Percentiles rank a stretch among this genome's conserved stretches.
Conservation (phyloP, 2,888 invertebrate species). For the Eurois occulta region DNA sequence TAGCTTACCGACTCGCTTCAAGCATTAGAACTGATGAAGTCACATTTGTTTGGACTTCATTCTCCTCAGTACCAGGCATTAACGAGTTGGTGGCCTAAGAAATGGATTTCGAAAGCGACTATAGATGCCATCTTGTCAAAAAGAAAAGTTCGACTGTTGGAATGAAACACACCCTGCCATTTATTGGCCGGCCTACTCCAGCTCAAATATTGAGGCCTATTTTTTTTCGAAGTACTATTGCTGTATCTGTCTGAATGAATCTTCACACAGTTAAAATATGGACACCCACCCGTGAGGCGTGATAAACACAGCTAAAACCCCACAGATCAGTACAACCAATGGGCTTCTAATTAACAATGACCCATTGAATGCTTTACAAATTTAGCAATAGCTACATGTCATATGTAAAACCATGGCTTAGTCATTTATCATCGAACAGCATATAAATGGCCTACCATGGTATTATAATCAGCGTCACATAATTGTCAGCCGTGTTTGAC, state of each 20-base stretch:
- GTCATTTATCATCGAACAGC: conserved; percentile 25
- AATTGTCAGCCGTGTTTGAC: conserved; percentile 33
- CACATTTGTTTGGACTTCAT: background rate
- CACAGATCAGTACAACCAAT: background rate
- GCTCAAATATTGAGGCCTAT: background rate
- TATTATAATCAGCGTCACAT: conserved; percentile 19
- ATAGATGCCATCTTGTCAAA: background rate
- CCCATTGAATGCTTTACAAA: background rate
- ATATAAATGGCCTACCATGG: conserved; percentile 6
- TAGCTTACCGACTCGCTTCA: background rate
- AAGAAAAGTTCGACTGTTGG: background rate
- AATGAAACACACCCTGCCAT: background rate
- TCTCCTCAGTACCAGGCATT: background rate
- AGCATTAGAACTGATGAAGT: background rate
- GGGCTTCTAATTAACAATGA: background rate
- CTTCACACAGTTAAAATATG: background rate
- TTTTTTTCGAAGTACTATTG: background rate
- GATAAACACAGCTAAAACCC: background rate
- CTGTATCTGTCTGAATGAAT: background rate
- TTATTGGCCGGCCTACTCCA: background rate
- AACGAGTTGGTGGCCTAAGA: background rate
- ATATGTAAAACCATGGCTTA: background rate
- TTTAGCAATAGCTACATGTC: background rate
- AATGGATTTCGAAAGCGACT: background rate
- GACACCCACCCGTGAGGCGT: background rate